Percentiles rank a stretch among this genome's conserved stretches.
phyloP scores from a whole-genome alignment of 2,797 vertebrate genomes.

The Moxostoma hubbsi region DNA sequence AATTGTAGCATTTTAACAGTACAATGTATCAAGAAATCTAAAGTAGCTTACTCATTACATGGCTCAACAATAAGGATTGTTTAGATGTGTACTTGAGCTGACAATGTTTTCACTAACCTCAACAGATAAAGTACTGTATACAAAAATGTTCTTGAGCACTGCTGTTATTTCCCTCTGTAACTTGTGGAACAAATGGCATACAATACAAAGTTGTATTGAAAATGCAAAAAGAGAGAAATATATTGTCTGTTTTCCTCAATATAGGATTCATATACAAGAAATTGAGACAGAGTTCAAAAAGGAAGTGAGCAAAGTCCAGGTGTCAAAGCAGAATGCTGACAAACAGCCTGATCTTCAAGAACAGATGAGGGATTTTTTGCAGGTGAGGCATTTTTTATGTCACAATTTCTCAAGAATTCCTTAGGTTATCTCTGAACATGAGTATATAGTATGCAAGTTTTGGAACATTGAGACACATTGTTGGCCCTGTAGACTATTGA shows the following conservation, averaged over 20 bases:
- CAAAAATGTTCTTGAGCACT: no score
- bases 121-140: no score
- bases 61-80: no score
- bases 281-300: constrained; percentile 75
- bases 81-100: no score
- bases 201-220: neutral
- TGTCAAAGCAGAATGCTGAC: constrained; percentile 61
- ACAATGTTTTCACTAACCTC: no score
- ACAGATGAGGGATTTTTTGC: constrained; percentile 80
- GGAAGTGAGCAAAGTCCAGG: constrained; percentile 69
- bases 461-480: neutral
- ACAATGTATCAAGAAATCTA: neutral
- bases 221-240: constrained; percentile 1
- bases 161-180: neutral
- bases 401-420: neutral
- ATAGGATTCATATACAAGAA: constrained; percentile 79
- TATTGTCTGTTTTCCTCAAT: constrained; percentile 20
- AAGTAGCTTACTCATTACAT: neutral
- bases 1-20: neutral
- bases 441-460: neutral
- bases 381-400: constrained; percentile 57
- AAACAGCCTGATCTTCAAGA: constrained; percentile 74
- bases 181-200: neutral
- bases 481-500: neutral
- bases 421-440: neutral